These are phyloP conservation scores for Thomomys bottae DNA, from an alignment of 2,113 vertebrate species.

Conservation along the genomic window DNA sequence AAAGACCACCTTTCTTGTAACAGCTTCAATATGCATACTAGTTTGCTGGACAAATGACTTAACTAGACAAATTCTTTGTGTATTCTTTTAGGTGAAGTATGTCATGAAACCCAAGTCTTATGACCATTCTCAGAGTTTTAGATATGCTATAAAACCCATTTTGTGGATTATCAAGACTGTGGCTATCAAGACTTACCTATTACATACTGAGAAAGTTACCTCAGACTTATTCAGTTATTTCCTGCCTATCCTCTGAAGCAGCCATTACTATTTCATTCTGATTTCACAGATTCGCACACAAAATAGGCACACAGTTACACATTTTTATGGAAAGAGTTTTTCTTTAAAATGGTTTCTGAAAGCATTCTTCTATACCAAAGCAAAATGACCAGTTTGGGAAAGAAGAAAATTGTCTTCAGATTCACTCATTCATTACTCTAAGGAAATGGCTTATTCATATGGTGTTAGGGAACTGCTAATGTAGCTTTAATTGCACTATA, in stretches of 20 bases:
- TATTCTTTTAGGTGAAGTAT: conserved; percentile 14
- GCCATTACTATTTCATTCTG: background rate
- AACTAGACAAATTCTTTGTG: conserved; percentile 31
- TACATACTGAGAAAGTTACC: background rate
- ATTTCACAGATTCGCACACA: background rate
- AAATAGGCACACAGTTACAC: background rate
- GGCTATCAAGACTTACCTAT: background rate
- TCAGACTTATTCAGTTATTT: background rate
- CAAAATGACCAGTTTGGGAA: background rate
- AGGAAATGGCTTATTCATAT: background rate
- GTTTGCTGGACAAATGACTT: background rate
- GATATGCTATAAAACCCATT: background rate
- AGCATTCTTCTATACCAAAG: conserved; percentile 9
- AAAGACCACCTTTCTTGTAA: background rate
- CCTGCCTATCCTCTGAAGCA: background rate
- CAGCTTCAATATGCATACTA: background rate
- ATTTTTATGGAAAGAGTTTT: background rate
- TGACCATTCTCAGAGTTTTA: background rate
- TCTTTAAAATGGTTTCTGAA: conserved; percentile 27
- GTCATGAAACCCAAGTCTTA: background rate
- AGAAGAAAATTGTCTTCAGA: background rate
- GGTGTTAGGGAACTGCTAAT: background rate
- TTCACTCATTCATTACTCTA: background rate
- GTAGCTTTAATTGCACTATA: conserved; percentile 1
- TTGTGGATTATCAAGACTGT: background rate